Evolutionary conservation across 1,140 invertebrate genomes (phyloP).

Genomic region (Apis florea): DNA sequence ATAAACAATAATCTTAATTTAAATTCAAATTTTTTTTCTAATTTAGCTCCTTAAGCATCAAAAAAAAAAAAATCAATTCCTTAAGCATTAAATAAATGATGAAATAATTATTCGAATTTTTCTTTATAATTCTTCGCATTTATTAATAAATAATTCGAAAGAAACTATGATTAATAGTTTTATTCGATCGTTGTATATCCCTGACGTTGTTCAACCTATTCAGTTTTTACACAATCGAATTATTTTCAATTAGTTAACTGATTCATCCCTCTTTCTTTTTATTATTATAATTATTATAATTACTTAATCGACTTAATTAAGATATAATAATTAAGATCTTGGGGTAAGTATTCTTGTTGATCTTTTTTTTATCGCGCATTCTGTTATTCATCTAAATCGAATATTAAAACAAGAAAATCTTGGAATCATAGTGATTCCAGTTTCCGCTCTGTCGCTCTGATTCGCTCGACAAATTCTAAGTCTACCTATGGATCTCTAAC

Average conservation of each 20-base stretch:
- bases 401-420: neutral
- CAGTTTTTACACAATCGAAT: conserved; percentile 5
- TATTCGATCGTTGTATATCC: too few species aligned
- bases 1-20: neutral
- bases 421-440: conserved; percentile 33
- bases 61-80: too few species aligned
- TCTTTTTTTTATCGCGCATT: neutral
- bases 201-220: neutral
- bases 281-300: conserved; percentile 11
- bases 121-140: neutral
- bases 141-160: neutral
- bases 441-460: conserved; percentile 53
- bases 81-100: neutral
- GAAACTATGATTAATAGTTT: neutral
- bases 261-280: neutral
- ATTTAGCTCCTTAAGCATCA: neutral
- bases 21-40: neutral
- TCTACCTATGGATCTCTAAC: conserved; percentile 7
- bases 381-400: neutral
- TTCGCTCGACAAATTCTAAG: conserved; percentile 42
- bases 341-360: conserved; percentile 5
- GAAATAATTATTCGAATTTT: neutral
- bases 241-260: conserved; percentile 1
- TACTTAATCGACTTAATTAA: neutral
- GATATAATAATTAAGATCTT: conserved; percentile 7